phyloP scores from a whole-genome alignment of 1,140 invertebrate genomes.

The Sarcophaga peregrina region DNA sequence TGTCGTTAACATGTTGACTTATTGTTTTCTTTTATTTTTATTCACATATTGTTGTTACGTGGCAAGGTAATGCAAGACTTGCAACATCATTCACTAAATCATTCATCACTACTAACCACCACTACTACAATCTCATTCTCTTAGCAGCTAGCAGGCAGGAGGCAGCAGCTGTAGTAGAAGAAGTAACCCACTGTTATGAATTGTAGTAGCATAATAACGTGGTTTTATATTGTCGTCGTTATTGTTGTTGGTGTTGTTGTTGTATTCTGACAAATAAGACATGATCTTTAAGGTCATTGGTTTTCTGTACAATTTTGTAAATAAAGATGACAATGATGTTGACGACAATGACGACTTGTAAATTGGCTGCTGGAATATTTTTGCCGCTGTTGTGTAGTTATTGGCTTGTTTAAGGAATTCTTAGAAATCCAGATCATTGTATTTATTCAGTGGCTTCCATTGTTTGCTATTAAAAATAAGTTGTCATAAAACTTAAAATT shows the following conservation, averaged over 20 bases:
- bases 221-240: too few species aligned
- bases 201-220: background rate
- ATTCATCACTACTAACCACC: background rate
- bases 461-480: background rate
- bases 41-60: background rate
- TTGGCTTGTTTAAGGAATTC: background rate
- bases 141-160: background rate
- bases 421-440: constrained; percentile 3
- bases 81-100: constrained; percentile 19
- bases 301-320: background rate
- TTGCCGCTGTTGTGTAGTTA: background rate
- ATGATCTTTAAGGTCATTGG: constrained; percentile 42
- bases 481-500: constrained; percentile 1
- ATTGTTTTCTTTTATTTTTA: background rate
- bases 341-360: background rate
- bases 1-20: background rate
- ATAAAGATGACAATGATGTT: background rate
- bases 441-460: background rate
- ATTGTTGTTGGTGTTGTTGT: background rate
- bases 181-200: background rate
- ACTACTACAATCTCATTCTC: background rate
- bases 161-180: background rate
- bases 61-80: constrained; percentile 1
- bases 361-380: constrained; percentile 1
- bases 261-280: constrained; percentile 31